Evolutionary conservation across 1,140 invertebrate genomes (phyloP).

Genomic region (Geopemphigus sp.): DNA sequence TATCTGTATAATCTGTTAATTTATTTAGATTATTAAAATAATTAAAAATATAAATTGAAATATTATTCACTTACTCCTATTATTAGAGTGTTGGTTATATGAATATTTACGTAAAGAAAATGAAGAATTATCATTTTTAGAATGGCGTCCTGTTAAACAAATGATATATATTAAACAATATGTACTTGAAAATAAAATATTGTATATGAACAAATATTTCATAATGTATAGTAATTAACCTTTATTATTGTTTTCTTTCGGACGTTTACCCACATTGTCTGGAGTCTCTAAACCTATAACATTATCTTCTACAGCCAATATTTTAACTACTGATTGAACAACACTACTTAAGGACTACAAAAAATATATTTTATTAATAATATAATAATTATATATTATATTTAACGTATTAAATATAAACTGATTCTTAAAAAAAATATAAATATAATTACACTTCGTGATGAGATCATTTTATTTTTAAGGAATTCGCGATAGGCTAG

Average conservation of each 20-base stretch:
- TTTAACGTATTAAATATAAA: neutral
- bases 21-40: neutral
- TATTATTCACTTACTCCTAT: conserved; percentile 6
- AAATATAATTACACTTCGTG: conserved; percentile 17
- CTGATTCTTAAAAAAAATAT: neutral
- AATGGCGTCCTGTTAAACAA: conserved; percentile 25
- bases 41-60: neutral
- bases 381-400: conserved; percentile 38
- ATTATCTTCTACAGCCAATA: conserved; percentile 72
- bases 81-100: neutral
- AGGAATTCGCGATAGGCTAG: conserved; percentile 35
- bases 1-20: conserved; percentile 13
- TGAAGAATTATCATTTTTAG: conserved; percentile 27
- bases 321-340: conserved; percentile 65
- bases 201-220: neutral
- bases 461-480: conserved; percentile 23
- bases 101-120: conserved; percentile 42
- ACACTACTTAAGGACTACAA: conserved; percentile 70
- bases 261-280: conserved; percentile 73
- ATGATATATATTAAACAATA: neutral
- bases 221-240: neutral
- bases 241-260: conserved; percentile 54
- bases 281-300: conserved; percentile 70
- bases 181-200: neutral
- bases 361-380: too few relatives aligned